Base-by-base conservation (phyloP, 2,797 vertebrate genomes). In the Acanthopagrus latus region DNA sequence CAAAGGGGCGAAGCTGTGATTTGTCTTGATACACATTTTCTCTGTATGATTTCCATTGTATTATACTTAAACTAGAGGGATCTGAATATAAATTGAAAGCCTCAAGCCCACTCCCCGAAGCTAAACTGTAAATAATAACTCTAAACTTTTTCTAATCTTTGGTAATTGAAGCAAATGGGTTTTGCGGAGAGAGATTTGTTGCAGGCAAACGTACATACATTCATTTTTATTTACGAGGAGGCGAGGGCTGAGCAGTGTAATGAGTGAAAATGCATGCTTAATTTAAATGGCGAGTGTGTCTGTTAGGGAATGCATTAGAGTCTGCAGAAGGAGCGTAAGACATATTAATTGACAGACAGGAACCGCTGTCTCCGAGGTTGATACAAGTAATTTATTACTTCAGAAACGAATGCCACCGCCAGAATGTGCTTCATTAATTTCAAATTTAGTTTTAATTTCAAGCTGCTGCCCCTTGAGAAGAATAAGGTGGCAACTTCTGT, bases 371-470 rank as follows among this genome's bases (percentile, higher is more conserved):
- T 99, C 97, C 96, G 96, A 98, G 97, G 98, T 99, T 99, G 98
- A 99, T 99, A 97, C 97, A 97, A 99, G 98, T 99, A 98, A 99
- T 99, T 99, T 99, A 99, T 99, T 99, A 99, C 98, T 99, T 99
- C 97, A 98, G 97, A 98, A 99, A 98, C 97, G 96, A 98, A 98
- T 97, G 97, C 97, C 97, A 98, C 97, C 97, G 97, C 97, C 97
- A 97, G 97, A 99, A 99, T 98, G 97, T 98, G 98, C 97, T 99
- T 99, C 98, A 99, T 99, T 99, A 99, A 99, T 99, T 99, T 99
- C 97, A 99, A 98, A 99, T 99, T 99, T 99, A 99, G 97, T 98
- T 99, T 99, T 99, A 99, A 99, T 99, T 99, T 99, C 98, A 99
- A 99, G 98, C 98, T 99, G 97, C 98, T 99, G 97, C 98, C 98